Percentiles rank a stretch among this genome's conserved stretches.
phyloP scores from a whole-genome alignment of 2,888 invertebrate genomes.

The Notodonta ziczac region DNA sequence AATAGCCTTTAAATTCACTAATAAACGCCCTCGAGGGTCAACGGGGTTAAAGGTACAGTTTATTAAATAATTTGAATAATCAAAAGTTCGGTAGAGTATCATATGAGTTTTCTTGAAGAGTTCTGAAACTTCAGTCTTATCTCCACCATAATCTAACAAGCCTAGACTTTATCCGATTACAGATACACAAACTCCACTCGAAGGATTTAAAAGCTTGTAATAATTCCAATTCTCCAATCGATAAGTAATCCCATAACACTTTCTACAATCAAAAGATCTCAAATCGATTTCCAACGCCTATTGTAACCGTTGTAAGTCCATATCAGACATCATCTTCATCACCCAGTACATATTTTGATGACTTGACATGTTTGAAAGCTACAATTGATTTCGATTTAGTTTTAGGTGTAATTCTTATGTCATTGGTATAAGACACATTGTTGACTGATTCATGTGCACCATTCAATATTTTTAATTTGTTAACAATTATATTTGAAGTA shows the following conservation, averaged over 20 bases:
- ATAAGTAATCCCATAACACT: conserved; percentile 46
- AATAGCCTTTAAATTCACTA: conserved; percentile 58
- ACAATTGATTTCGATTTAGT: conserved; percentile 15
- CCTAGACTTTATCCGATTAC: conserved; percentile 17
- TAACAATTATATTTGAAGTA: conserved; percentile 18
- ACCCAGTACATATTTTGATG: conserved; percentile 58
- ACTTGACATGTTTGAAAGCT: conserved; percentile 52
- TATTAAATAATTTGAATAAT: conserved; percentile 5
- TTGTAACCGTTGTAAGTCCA: conserved; percentile 59
- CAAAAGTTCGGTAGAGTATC: no score
- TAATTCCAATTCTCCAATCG: conserved; percentile 51
- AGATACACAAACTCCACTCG: conserved; percentile 22
- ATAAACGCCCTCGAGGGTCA: conserved; percentile 51
- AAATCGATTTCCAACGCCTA: conserved; percentile 62
- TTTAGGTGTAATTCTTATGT: conserved; percentile 10
- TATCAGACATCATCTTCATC: conserved; percentile 63
- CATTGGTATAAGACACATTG: conserved; percentile 17
- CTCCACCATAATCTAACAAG: background rate
- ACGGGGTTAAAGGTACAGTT: conserved; percentile 8
- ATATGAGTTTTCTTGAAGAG: no score
- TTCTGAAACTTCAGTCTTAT: background rate
- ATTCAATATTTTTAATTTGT: conserved; percentile 16
- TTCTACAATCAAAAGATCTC: conserved; percentile 55
- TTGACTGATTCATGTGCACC: conserved; percentile 10
- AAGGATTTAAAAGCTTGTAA: conserved; percentile 39